Base-by-base conservation (phyloP, 2,113 vertebrate species). In the Solenodon paradoxus region DNA sequence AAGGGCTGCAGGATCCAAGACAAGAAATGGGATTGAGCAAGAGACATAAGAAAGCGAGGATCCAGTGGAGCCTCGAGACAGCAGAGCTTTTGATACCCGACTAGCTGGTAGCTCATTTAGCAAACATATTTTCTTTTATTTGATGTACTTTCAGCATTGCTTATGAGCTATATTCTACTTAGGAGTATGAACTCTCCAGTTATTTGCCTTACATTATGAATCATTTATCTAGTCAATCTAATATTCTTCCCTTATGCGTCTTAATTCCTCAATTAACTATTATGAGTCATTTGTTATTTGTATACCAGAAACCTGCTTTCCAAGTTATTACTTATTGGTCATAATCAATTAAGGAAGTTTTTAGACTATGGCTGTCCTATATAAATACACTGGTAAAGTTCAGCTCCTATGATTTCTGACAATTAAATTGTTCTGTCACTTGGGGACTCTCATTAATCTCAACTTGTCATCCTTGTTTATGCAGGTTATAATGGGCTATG, bases 381-480 rank as follows among this genome's bases (percentile, higher is more conserved):
- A 98, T 98, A 99, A 99, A 99, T 99, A 99, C 97, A 98, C 98
- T 98, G 98, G 98, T 98, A 98, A 99, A 99, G 98, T 99, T 99
- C 99, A 99, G 95, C 98, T 98, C 98, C 98, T 99, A 99, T 99
- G 98, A 99, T 98, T 99, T 99, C 97, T 99, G 99, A 99, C 99
- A 99, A 99, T 99, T 99, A 99, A 99, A 99, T 99, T 99, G 99
- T 98, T 98, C 98, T 99, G 99, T 99, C 99, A 99, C 98, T 99
- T 98, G 98, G 98, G 99, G 98, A 98, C 98, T 98, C 98, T 99
- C 99, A 99, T 99, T 99, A 99, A 99, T 99, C 99, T 99, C 99
- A 99, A 99, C 99, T 99, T 99, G 99, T 99, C 99, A 99, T 99
- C 98, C 98, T 98, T 99, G 99, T 99, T 99, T 99, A 99, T 99